Evolutionary conservation across 2,113 vertebrate genomes (phyloP), one percentile per base, ranked within the genome.

Genomic region (Oryzias woworae): DNA sequence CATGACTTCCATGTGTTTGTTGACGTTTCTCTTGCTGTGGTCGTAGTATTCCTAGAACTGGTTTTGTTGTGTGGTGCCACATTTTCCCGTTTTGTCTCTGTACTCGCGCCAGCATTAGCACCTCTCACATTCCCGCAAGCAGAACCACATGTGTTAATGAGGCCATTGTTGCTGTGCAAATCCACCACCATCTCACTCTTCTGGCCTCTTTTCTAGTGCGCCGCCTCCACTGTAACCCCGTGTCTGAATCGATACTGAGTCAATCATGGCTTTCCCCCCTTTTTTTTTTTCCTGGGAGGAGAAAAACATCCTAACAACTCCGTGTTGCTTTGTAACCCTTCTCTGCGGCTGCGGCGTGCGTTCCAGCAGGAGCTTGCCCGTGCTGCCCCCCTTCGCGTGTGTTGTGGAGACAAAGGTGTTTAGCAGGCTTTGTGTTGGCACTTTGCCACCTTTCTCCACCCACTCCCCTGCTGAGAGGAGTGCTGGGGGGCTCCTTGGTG

Each of bases 401-500:
- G 73, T 71, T 71, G 78, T 74, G 65, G 60, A 88, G 83, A 91
- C 89, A 91, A 91, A 90, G 89, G 85, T 90, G 88, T 91, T 90
- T 88, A 89, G 86, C 75, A 81, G 82, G 72, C 77, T 80, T 58
- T 23, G 50, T 76, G 61, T 69, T 90, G 89, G 89, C 87, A 82
- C 65, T 1, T 63, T 89, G 88, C 88, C 89, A 90, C 84, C 70
- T 88, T 86, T 83, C 81, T 84, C 82, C 77, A 75, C 36, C 23
- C 22, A 23, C 23, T 20, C 42, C 44, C 56, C 36, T 36, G 36
- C 36, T 36, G 36, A 36, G 36, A 12, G n/a, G 7, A 6, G 16
- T n/a, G n/a, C 3, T 48, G 1, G 42, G 20, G 46, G 64, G 58
- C 75, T 73, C 42, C 62, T 62, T 62, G 31, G 66, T 70, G 22